Evolutionary conservation across 2,797 vertebrate genomes (phyloP).

Genomic region (Argyrosomus regius): DNA sequence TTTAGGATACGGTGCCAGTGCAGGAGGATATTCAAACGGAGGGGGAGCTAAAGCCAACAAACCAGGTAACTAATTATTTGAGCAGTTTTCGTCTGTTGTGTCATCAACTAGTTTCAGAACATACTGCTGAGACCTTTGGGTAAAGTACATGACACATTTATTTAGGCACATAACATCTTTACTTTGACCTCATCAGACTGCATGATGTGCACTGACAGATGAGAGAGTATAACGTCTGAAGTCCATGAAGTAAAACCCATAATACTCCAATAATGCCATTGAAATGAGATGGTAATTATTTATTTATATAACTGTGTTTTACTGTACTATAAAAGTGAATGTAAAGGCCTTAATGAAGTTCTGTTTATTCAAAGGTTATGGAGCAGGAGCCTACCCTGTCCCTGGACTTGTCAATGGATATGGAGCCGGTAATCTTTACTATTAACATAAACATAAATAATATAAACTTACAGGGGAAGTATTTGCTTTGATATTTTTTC

Average conservation of each 20-base stretch:
- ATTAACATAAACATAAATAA: not conserved
- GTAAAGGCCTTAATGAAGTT: not conserved
- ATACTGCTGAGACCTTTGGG: too few relatives aligned
- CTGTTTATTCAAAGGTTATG: constrained; percentile 60
- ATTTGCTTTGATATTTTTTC: not conserved
- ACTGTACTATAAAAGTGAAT: not conserved
- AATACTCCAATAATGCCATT: not conserved
- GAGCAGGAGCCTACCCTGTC: constrained; percentile 57
- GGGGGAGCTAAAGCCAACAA: constrained; percentile 63
- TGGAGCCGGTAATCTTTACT: constrained; percentile 64
- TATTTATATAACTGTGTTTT: not conserved
- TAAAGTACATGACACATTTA: too few relatives aligned
- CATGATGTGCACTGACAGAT: not conserved
- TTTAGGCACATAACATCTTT: too few relatives aligned
- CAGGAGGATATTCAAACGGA: constrained; percentile 63
- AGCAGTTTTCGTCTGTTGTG: not conserved
- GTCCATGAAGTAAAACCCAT: not conserved
- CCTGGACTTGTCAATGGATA: constrained; percentile 66
- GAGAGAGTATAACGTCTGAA: not conserved
- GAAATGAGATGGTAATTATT: too few relatives aligned
- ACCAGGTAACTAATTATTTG: constrained; percentile 55
- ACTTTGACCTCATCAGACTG: not conserved
- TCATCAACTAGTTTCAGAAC: not conserved
- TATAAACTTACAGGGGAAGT: not conserved
- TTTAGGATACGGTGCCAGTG: constrained; percentile 61